Evolutionary conservation across 2,797 vertebrate genomes (phyloP).

Genomic region (Semotilus atromaculatus): DNA sequence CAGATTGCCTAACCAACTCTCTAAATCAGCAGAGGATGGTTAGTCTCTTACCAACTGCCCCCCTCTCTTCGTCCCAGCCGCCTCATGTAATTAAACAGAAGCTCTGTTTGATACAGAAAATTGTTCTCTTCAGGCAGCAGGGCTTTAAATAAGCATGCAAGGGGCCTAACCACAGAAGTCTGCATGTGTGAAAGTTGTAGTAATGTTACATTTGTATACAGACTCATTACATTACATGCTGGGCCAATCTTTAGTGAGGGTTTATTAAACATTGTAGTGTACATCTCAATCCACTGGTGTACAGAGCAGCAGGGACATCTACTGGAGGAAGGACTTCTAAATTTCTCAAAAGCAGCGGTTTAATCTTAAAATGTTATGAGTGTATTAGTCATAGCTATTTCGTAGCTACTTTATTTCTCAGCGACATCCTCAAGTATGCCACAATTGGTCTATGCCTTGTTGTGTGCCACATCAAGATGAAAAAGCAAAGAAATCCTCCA

Average conservation of each 20-base stretch:
- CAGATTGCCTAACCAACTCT: constrained; percentile 29
- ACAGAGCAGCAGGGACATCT: constrained; percentile 60
- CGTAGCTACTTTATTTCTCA: neutral
- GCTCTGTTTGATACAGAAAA: constrained; percentile 16
- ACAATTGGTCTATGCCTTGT: neutral
- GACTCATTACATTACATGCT: neutral
- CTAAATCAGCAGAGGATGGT: constrained; percentile 28
- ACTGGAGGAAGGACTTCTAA: constrained; percentile 57
- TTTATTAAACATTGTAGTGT: constrained; percentile 12
- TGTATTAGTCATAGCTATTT: neutral
- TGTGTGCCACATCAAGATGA: neutral
- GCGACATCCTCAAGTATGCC: neutral
- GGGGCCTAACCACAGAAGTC: neutral
- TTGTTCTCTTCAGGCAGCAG: neutral
- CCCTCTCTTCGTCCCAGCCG: neutral
- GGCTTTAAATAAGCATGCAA: constrained; percentile 4
- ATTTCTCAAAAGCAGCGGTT: neutral
- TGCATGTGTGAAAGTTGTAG: neutral
- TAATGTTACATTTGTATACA: constrained; percentile 7
- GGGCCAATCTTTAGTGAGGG: constrained; percentile 26
- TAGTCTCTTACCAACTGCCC: neutral
- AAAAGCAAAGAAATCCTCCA: neutral
- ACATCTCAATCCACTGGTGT: neutral
- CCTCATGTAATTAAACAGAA: constrained; percentile 42
- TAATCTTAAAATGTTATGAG: neutral